These are phyloP conservation scores for Anoplophora glabripennis DNA, from an alignment of 1,140 invertebrate species.

Conservation along the genomic window DNA sequence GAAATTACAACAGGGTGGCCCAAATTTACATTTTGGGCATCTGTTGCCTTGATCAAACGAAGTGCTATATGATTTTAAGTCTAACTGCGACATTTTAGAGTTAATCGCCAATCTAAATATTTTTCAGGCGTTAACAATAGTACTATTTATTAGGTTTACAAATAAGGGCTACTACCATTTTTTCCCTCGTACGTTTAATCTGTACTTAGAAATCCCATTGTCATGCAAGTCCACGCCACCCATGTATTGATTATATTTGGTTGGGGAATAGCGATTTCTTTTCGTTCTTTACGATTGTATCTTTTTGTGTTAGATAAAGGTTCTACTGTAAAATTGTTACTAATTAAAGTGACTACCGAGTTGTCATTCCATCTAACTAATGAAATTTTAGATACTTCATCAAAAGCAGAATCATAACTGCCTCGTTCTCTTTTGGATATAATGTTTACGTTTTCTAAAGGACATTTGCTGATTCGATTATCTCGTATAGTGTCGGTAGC, in stretches of 20 bases:
- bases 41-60: conserved; percentile 13
- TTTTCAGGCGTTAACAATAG: conserved; percentile 30
- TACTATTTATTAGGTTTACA: conserved; percentile 28
- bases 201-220: conserved; percentile 36
- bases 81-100: conserved; percentile 23
- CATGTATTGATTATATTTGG: conserved; percentile 20
- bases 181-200: conserved; percentile 33
- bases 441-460: conserved; percentile 2
- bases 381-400: conserved; percentile 14
- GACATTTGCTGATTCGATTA: conserved; percentile 16
- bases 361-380: conserved; percentile 32
- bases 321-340: conserved; percentile 15
- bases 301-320: conserved; percentile 25
- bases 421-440: conserved; percentile 15
- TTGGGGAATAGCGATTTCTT: conserved; percentile 18
- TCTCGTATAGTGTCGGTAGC: conserved; percentile 25
- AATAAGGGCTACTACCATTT: conserved; percentile 43
- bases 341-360: conserved; percentile 21
- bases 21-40: conserved; percentile 6
- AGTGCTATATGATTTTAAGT: conserved; percentile 26
- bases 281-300: conserved; percentile 28
- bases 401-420: conserved; percentile 21
- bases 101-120: conserved; percentile 21
- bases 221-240: too few relatives aligned
- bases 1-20: conserved; percentile 17